These are phyloP conservation scores for Carposina sasakii DNA, from an alignment of 1,140 invertebrate species.

Conservation along the genomic window DNA sequence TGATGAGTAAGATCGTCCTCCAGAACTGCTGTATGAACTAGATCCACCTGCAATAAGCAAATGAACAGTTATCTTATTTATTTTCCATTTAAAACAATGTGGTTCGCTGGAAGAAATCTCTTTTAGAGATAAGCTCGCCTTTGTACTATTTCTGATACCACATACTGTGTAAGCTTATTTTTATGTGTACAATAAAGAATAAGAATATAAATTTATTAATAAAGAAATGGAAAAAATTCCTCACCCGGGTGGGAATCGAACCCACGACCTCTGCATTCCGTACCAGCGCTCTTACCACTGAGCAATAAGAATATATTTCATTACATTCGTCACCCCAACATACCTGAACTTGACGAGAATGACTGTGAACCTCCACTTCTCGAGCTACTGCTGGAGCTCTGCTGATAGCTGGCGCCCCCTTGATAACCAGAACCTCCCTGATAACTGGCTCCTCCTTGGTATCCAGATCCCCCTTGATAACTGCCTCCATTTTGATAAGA, in stretches of 20 bases:
- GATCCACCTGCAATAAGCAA: too few species aligned
- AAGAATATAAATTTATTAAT: too few species aligned
- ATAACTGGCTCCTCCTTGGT: slow-evolving; percentile 15
- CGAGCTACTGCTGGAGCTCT: slow-evolving; percentile 25
- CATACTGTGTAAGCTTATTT: too few species aligned
- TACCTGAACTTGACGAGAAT: background rate
- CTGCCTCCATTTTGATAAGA: slow-evolving; percentile 25
- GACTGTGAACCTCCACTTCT: slow-evolving; percentile 29
- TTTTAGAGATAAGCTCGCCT: too few species aligned
- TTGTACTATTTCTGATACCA: too few species aligned
- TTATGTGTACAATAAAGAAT: too few species aligned
- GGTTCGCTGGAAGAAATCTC: too few species aligned
- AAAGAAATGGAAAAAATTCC: too few species aligned
- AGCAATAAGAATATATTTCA: background rate
- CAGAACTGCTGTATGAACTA: too few species aligned
- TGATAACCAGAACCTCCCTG: slow-evolving; percentile 16
- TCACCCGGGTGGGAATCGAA: background rate
- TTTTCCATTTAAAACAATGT: too few species aligned
- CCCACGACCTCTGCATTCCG: background rate
- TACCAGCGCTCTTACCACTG: background rate
- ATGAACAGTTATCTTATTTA: too few species aligned
- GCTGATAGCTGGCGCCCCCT: slow-evolving; percentile 14
- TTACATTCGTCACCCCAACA: background rate
- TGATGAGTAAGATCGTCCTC: too few species aligned
- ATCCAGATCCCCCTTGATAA: slow-evolving; percentile 18